Conservation (phyloP, 30 jellyfish, hydroid and myxozoan genomes). For the Aurelia coerulea region DNA sequence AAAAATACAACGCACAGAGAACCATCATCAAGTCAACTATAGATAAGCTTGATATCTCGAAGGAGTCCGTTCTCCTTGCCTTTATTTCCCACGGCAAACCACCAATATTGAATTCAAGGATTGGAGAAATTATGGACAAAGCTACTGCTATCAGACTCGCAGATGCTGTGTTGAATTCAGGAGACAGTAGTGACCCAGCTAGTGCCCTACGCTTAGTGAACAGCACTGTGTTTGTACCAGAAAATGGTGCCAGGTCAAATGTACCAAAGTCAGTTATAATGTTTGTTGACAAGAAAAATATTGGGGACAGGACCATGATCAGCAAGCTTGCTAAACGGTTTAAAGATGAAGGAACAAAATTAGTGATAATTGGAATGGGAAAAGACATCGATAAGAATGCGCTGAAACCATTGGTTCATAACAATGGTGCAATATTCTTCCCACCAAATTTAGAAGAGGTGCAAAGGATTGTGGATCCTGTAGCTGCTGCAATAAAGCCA, state of each 20-base stretch:
- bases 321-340: constrained; percentile 70
- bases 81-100: constrained; percentile 63
- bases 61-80: constrained; percentile 34
- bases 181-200: constrained; percentile 55
- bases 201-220: constrained; percentile 76
- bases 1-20: constrained; percentile 57
- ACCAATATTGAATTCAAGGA: constrained; percentile 28
- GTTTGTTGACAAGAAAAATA: constrained; percentile 75
- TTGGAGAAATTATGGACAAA: constrained; percentile 42
- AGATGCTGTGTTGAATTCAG: constrained; percentile 11
- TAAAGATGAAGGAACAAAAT: constrained; percentile 74
- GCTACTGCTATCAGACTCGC: constrained; percentile 2
- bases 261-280: constrained; percentile 78
- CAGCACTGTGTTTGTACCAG: constrained; percentile 55
- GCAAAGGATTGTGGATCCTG: constrained; percentile 63
- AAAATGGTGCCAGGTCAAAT: constrained; percentile 79
- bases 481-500: constrained; percentile 68
- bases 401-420: constrained; percentile 32
- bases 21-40: constrained; percentile 27
- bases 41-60: constrained; percentile 36
- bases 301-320: constrained; percentile 46
- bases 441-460: constrained; percentile 84
- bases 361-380: constrained; percentile 83
- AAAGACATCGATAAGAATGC: constrained; percentile 50
- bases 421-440: constrained; percentile 80